A percentile compares a stretch with the other conserved stretches of the same genome.
These are phyloP conservation scores for Lepidochrysops patricia DNA, from an alignment of 2,888 invertebrate genomes.

Conservation along the genomic window DNA sequence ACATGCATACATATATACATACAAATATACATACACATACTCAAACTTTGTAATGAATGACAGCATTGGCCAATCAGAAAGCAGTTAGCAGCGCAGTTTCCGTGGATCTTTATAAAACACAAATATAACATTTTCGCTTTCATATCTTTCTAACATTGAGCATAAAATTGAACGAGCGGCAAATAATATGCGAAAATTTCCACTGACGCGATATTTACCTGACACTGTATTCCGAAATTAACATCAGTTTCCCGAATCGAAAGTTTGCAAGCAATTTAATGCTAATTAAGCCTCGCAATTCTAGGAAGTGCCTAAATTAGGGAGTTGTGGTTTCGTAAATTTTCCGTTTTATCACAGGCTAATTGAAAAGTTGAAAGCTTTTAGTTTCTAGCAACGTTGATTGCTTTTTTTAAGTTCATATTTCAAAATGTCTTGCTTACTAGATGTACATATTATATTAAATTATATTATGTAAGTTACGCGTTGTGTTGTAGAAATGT, in stretches of 20 bases:
- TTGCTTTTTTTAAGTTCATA: too few species aligned
- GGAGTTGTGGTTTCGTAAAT: not conserved
- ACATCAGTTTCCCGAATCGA: not conserved
- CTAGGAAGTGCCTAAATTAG: not conserved
- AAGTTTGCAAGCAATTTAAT: not conserved
- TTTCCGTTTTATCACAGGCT: not conserved
- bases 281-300: not conserved
- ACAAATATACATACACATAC: too few species aligned
- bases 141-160: not conserved
- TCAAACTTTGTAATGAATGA: too few species aligned
- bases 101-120: not conserved
- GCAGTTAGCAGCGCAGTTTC: too few species aligned
- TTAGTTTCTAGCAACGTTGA: too few species aligned
- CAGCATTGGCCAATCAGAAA: too few species aligned
- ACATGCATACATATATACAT: too few species aligned
- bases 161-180: not conserved
- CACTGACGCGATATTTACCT: not conserved
- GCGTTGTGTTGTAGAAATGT: too few species aligned
- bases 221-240: not conserved
- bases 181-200: not conserved
- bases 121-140: not conserved
- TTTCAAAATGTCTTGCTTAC: too few species aligned
- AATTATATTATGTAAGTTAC: too few species aligned
- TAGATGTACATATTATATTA: too few species aligned
- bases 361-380: not conserved